Percentiles rank a stretch among this genome's conserved stretches.
Evolutionary conservation across 2,113 vertebrate genomes (phyloP).

Genomic region (Otocyon megalotis): DNA sequence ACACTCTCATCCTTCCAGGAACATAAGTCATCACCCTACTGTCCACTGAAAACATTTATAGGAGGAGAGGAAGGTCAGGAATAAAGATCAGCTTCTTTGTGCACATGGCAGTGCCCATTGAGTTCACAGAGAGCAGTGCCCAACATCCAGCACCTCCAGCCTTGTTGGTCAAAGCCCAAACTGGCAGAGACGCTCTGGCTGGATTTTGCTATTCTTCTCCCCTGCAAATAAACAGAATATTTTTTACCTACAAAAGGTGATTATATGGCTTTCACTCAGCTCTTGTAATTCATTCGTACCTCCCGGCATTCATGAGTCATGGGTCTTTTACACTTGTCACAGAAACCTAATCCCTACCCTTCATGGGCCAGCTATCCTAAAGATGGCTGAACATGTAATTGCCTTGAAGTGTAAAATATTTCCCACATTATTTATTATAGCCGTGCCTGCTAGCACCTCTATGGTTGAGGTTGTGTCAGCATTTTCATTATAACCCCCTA

Average conservation of each 20-base stretch:
- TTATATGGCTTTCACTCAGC: slow-evolving; percentile 85
- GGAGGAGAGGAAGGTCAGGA: slow-evolving; percentile 33
- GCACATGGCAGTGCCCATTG: background rate
- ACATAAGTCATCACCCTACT: slow-evolving; percentile 32
- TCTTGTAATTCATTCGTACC: slow-evolving; percentile 87
- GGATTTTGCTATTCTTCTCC: slow-evolving; percentile 62
- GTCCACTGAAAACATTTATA: slow-evolving; percentile 35
- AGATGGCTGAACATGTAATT: slow-evolving; percentile 90
- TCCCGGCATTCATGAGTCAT: slow-evolving; percentile 88
- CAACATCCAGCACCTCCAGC: slow-evolving; percentile 44
- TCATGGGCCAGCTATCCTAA: slow-evolving; percentile 88
- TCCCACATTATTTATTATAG: slow-evolving; percentile 89
- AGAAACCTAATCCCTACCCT: slow-evolving; percentile 88
- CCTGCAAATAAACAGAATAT: slow-evolving; percentile 84
- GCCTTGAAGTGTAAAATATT: slow-evolving; percentile 90
- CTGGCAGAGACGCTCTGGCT: slow-evolving; percentile 47
- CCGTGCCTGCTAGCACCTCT: slow-evolving; percentile 85
- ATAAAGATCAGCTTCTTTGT: slow-evolving; percentile 37
- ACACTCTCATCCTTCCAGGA: background rate
- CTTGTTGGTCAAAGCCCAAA: slow-evolving; percentile 34
- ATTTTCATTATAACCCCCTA: slow-evolving; percentile 87
- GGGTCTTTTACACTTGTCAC: slow-evolving; percentile 89
- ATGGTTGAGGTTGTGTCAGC: slow-evolving; percentile 88
- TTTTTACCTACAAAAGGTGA: slow-evolving; percentile 83
- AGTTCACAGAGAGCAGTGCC: slow-evolving; percentile 53